Percentiles rank a stretch among this genome's conserved stretches.
Conservation (phyloP, 2,113 vertebrate species). For the Zapornia atra region DNA sequence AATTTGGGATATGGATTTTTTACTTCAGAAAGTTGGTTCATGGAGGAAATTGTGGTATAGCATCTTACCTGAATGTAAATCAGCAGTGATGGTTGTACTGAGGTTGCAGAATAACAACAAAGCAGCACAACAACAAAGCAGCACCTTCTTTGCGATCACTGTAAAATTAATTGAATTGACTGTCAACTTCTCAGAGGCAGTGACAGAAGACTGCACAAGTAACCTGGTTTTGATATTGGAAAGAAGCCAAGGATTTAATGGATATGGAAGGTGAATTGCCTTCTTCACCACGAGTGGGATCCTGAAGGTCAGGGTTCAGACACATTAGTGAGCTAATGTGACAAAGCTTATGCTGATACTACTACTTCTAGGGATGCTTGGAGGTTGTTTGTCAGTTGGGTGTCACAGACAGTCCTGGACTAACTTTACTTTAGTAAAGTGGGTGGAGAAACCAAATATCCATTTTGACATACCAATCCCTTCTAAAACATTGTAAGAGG, state of each 20-base stretch:
- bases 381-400: neutral
- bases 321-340: neutral
- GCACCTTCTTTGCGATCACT: neutral
- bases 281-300: neutral
- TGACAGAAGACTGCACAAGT: neutral
- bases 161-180: neutral
- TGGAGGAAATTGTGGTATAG: neutral
- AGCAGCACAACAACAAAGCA: neutral
- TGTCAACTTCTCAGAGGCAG: neutral
- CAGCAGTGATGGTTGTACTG: neutral
- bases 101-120: neutral
- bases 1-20: neutral
- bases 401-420: neutral
- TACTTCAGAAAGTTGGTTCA: neutral
- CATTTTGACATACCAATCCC: neutral
- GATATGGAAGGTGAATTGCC: neutral
- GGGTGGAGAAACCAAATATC: neutral
- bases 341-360: neutral
- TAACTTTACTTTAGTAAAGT: neutral
- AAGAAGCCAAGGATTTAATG: neutral
- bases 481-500: neutral
- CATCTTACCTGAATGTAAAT: neutral
- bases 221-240: neutral
- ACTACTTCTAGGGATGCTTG: neutral
- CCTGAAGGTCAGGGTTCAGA: constrained; percentile 15